Percentiles rank a stretch among this genome's conserved stretches.
These are phyloP conservation scores for Nemopilema nomurai DNA, from an alignment of 30 jellyfish, hydroid and myxozoan genomes.

Conservation along the genomic window DNA sequence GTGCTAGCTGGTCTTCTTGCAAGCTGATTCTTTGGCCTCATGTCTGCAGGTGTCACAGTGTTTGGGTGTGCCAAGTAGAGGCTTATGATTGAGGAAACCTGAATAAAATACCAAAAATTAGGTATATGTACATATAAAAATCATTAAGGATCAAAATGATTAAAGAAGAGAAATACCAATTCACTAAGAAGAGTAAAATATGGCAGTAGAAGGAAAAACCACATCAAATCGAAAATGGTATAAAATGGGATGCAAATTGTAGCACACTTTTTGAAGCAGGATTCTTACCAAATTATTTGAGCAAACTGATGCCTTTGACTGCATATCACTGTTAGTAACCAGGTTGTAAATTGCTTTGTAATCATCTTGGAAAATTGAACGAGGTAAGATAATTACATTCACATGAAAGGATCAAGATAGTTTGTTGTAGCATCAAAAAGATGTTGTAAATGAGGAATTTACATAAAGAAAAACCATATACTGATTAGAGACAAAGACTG, in stretches of 20 bases:
- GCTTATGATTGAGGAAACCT: slow-evolving; percentile 56
- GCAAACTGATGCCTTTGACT: slow-evolving; percentile 27
- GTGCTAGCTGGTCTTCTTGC: not conserved
- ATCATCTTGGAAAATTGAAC: slow-evolving; percentile 16
- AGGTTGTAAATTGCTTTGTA: slow-evolving; percentile 69
- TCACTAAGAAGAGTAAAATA: too few relatives aligned
- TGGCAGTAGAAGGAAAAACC: too few relatives aligned
- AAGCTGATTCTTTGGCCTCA: not conserved
- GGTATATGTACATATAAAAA: too few relatives aligned
- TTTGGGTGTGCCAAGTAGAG: slow-evolving; percentile 29
- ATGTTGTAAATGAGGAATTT: too few relatives aligned
- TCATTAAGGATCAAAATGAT: too few relatives aligned
- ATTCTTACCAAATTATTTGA: slow-evolving; percentile 58
- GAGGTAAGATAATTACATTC: not conserved
- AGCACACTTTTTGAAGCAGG: not conserved
- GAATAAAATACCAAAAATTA: not conserved
- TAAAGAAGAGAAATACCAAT: too few relatives aligned
- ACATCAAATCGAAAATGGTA: not conserved
- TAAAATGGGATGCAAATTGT: not conserved
- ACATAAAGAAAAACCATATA: too few relatives aligned
- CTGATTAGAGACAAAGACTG: not conserved
- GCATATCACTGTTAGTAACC: slow-evolving; percentile 69
- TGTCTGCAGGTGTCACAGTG: not conserved
- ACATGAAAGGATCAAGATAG: not conserved
- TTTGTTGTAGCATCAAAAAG: too few relatives aligned